phyloP scores from a whole-genome alignment of 2,888 invertebrate genomes.

The Thecocarcelia acutangulata region DNA sequence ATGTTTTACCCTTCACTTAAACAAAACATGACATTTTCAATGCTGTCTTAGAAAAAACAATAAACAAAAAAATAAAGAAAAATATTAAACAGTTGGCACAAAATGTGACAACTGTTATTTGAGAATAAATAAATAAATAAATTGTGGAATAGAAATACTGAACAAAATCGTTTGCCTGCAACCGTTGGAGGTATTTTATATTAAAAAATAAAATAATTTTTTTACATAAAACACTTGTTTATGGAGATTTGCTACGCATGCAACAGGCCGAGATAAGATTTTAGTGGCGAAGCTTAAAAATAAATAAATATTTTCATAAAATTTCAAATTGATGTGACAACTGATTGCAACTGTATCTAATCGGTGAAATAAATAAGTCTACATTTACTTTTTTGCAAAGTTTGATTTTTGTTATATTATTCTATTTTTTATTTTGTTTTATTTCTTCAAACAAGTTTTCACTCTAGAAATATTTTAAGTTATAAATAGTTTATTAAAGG shows the following conservation, averaged over 20 bases:
- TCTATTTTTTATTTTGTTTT: too few species aligned
- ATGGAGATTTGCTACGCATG: conserved; percentile 35
- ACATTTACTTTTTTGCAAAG: conserved; percentile 35
- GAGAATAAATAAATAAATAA: conserved; percentile 49
- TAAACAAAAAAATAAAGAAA: neutral
- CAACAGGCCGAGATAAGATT: conserved; percentile 10
- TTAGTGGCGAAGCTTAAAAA: conserved; percentile 14
- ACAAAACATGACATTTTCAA: conserved; percentile 59
- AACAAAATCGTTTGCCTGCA: conserved; percentile 8
- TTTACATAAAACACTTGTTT: conserved; percentile 45
- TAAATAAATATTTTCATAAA: conserved; percentile 59
- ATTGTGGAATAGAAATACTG: conserved; percentile 12
- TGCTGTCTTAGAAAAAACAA: conserved; percentile 27
- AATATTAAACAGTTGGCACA: conserved; percentile 60
- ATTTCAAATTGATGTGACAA: conserved; percentile 68
- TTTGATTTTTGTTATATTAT: neutral
- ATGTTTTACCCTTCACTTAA: conserved; percentile 68
- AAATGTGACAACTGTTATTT: conserved; percentile 64
- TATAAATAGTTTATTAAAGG: conserved; percentile 23
- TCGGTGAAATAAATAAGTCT: conserved; percentile 59
- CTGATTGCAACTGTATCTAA: conserved; percentile 69
- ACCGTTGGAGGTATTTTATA: neutral
- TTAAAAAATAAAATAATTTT: neutral
- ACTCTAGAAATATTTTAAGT: neutral
- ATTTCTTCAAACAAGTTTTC: conserved; percentile 27